Evolutionary conservation across 1,140 invertebrate species (phyloP).

Genomic region (Bacillus rossius): DNA sequence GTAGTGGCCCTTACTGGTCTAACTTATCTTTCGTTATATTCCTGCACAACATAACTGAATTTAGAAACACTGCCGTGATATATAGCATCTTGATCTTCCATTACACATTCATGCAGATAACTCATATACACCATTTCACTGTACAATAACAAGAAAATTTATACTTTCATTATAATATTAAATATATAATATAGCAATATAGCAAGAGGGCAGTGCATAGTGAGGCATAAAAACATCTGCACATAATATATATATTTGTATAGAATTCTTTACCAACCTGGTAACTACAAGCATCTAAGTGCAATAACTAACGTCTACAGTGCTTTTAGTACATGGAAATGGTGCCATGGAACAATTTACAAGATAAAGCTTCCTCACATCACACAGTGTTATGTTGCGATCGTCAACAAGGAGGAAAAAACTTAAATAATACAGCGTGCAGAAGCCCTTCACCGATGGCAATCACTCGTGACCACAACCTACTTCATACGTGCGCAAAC

Average conservation of each 20-base stretch:
- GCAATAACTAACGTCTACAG: constrained; percentile 12
- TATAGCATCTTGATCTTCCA: constrained; percentile 8
- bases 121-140: constrained; percentile 16
- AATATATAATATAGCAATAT: neutral
- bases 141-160: constrained; percentile 20
- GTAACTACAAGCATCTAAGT: constrained; percentile 14
- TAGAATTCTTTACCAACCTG: constrained; percentile 7
- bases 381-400: too few species aligned
- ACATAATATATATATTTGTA: constrained; percentile 11
- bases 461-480: neutral
- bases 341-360: constrained; percentile 10
- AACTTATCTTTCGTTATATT: neutral
- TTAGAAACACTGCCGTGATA: constrained; percentile 14
- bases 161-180: constrained; percentile 6
- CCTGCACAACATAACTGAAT: constrained; percentile 2
- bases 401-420: neutral
- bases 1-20: neutral
- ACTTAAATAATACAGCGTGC: constrained; percentile 3
- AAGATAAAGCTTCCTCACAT: constrained; percentile 1
- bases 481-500: neutral
- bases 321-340: constrained; percentile 4
- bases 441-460: neutral
- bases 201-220: constrained; percentile 9
- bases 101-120: neutral
- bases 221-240: constrained; percentile 13